Evolutionary conservation across 2,113 vertebrate genomes (phyloP).

Genomic region (Pungitius pungitius): DNA sequence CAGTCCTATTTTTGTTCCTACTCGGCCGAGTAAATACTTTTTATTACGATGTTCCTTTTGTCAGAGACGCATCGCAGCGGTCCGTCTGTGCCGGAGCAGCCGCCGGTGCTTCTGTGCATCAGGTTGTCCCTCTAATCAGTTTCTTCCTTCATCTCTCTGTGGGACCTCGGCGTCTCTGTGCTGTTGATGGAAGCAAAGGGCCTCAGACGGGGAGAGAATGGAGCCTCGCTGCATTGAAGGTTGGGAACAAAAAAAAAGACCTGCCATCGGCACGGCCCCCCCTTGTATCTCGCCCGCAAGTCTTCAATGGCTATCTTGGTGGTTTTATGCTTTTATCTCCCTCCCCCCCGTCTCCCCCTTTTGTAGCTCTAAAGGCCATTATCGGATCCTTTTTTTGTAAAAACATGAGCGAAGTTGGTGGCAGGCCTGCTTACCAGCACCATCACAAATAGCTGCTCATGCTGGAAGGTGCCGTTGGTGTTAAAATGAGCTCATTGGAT

Average conservation of each 20-base stretch:
- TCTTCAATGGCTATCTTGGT: constrained; percentile 50
- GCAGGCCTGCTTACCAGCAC: constrained; percentile 46
- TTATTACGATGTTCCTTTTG: constrained; percentile 36
- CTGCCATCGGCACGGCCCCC: constrained; percentile 43
- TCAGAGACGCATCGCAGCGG: constrained; percentile 60
- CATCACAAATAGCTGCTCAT: constrained; percentile 44
- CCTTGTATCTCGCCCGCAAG: constrained; percentile 38
- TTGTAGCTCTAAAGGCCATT: constrained; percentile 44
- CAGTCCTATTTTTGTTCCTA: neutral
- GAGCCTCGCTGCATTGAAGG: constrained; percentile 52
- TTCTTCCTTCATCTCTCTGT: constrained; percentile 66
- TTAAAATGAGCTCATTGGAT: constrained; percentile 46
- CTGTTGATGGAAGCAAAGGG: constrained; percentile 60
- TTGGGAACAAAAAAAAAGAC: constrained; percentile 67
- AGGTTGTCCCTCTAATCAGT: constrained; percentile 70
- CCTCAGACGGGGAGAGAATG: constrained; percentile 46
- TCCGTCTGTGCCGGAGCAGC: constrained; percentile 41
- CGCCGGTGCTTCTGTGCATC: constrained; percentile 58
- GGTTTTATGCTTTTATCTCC: constrained; percentile 42
- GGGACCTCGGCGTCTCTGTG: constrained; percentile 67
- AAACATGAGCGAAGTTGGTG: constrained; percentile 37
- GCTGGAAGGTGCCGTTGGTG: constrained; percentile 30
- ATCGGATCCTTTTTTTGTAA: constrained; percentile 60
- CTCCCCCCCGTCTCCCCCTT: constrained; percentile 47
- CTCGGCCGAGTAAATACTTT: constrained; percentile 1